Evolutionary conservation across 2,888 invertebrate genomes (phyloP).

Genomic region (Beris chalybata): DNA sequence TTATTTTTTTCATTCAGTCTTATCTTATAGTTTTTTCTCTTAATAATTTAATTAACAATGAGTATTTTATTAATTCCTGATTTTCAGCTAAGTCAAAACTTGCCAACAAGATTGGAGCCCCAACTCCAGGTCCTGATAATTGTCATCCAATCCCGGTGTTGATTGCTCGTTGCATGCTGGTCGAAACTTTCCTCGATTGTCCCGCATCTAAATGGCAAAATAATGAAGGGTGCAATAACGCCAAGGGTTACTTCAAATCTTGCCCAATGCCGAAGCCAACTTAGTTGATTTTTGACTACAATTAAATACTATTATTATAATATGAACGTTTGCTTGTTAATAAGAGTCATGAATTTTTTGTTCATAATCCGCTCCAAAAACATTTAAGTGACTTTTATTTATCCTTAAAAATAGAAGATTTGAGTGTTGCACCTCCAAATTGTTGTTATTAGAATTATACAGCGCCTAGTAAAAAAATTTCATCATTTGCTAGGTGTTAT

Average conservation of each 20-base stretch:
- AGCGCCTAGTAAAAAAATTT: no score
- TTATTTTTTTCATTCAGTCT: not conserved
- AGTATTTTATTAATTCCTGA: not conserved
- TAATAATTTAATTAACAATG: not conserved
- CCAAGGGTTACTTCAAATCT: constrained; percentile 3
- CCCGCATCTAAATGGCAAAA: constrained; percentile 19
- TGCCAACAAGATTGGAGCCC: no score
- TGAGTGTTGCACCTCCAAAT: no score
- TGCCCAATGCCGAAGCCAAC: constrained; percentile 5
- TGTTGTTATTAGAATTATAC: no score
- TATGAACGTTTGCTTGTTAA: no score
- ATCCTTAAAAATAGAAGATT: no score
- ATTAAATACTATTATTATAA: no score
- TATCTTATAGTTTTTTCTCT: not conserved
- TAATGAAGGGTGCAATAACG: constrained; percentile 1
- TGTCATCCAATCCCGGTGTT: constrained; percentile 8
- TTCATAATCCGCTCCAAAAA: no score
- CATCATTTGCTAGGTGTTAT: no score
- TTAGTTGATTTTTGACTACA: no score
- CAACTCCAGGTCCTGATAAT: not conserved
- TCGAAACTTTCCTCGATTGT: constrained; percentile 5
- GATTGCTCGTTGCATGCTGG: not conserved
- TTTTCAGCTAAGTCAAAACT: not conserved
- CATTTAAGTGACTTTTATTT: no score
- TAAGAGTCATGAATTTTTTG: no score